phyloP scores from a whole-genome alignment of 2,888 invertebrate species.

The Parascotia fuliginaria region DNA sequence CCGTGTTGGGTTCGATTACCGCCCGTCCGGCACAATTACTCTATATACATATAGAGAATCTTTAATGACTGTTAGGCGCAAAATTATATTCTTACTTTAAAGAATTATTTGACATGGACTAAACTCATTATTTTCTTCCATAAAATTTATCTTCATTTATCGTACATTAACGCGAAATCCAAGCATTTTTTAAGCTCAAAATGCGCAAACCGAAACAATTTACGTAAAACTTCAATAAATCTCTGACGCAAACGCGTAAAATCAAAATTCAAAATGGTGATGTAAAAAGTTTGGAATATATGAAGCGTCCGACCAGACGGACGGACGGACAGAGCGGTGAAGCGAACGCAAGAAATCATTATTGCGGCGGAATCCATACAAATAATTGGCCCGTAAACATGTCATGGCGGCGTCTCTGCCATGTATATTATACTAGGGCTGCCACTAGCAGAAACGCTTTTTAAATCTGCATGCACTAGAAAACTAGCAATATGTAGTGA shows the following conservation, averaged over 20 bases:
- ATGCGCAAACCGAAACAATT: slow-evolving; percentile 31
- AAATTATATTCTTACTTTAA: no score
- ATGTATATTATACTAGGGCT: slow-evolving; percentile 82
- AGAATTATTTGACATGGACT: no score
- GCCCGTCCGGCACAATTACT: no score
- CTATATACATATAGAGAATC: no score
- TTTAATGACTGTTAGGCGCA: no score
- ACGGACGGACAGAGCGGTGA: slow-evolving; percentile 47
- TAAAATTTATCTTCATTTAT: not conserved
- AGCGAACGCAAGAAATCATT: slow-evolving; percentile 82
- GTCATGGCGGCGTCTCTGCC: slow-evolving; percentile 84
- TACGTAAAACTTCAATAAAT: slow-evolving; percentile 59
- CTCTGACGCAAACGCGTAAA: slow-evolving; percentile 60
- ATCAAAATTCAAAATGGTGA: slow-evolving; percentile 70
- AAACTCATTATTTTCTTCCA: not conserved
- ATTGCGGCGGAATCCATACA: slow-evolving; percentile 84
- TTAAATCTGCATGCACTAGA: no score
- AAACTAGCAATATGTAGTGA: no score
- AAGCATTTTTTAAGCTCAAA: not conserved
- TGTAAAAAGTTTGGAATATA: slow-evolving; percentile 70
- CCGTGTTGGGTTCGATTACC: no score
- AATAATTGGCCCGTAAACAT: slow-evolving; percentile 87
- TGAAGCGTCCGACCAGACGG: slow-evolving; percentile 53
- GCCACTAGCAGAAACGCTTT: slow-evolving; percentile 37
- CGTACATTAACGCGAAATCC: slow-evolving; percentile 1